Evolutionary conservation across 2,888 invertebrate species (phyloP).

Genomic region (Chymomyza fuscimana): DNA sequence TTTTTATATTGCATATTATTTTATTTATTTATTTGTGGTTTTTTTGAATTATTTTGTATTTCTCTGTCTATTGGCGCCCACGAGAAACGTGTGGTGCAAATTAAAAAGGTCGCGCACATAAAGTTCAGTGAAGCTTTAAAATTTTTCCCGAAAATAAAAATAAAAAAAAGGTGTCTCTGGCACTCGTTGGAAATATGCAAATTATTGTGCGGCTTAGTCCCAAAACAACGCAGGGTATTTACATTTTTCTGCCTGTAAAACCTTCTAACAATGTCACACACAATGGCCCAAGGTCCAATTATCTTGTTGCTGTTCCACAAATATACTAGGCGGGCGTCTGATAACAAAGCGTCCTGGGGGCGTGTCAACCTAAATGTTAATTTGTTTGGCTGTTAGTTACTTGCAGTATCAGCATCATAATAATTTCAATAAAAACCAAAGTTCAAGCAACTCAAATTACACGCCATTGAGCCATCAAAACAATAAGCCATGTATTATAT

Average conservation of each 20-base stretch:
- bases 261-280: slow-evolving; percentile 3
- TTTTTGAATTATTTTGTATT: slow-evolving; percentile 6
- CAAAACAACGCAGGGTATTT: not conserved
- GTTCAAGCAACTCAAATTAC: not conserved
- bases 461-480: not conserved
- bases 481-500: slow-evolving; percentile 11
- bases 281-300: slow-evolving; percentile 34
- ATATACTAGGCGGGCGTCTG: not conserved
- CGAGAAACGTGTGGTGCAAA: slow-evolving; percentile 58
- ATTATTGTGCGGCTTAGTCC: slow-evolving; percentile 35
- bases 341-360: not conserved
- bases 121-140: slow-evolving; percentile 48
- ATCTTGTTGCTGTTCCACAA: slow-evolving; percentile 18
- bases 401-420: not conserved
- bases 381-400: slow-evolving; percentile 2
- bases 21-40: slow-evolving; percentile 27
- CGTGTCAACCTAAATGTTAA: slow-evolving; percentile 3
- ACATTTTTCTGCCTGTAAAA: not conserved
- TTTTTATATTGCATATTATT: slow-evolving; percentile 5
- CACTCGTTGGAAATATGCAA: slow-evolving; percentile 43
- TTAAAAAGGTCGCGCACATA: slow-evolving; percentile 42
- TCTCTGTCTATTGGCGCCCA: too few species aligned
- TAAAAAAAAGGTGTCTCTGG: not conserved
- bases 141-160: slow-evolving; percentile 4
- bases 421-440: not conserved